These are phyloP conservation scores for Hippasteria phrygiana DNA, from an alignment of 53 echinoderm and acorn worm species.

Conservation along the genomic window DNA sequence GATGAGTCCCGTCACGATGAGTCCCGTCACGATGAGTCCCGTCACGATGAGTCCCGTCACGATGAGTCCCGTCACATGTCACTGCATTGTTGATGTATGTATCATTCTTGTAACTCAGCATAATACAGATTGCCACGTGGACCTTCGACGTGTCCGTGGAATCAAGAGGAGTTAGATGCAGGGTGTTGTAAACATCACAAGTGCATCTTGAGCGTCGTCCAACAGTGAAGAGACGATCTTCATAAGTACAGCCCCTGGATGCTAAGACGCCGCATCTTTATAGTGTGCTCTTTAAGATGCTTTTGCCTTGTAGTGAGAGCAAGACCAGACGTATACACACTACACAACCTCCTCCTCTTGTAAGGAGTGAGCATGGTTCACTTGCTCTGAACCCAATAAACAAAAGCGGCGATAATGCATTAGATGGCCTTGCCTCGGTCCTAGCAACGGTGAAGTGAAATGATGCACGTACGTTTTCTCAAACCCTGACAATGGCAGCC, in stretches of 20 bases:
- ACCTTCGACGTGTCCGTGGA: neutral
- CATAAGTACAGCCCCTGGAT: neutral
- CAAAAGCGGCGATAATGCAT: conserved; percentile 27
- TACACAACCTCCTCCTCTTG: neutral
- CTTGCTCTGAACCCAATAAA: conserved; percentile 30
- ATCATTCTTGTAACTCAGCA: neutral
- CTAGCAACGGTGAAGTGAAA: conserved; percentile 13
- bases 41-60: no score
- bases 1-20: no score
- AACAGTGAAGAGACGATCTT: neutral
- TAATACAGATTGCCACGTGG: neutral
- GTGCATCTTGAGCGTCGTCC: neutral
- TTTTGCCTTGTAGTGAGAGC: neutral
- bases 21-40: no score
- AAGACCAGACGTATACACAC: neutral
- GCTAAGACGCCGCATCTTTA: neutral
- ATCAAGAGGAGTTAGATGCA: neutral
- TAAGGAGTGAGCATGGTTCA: conserved; percentile 17
- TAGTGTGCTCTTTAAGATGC: neutral
- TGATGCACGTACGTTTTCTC: conserved; percentile 20
- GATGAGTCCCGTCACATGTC: no score
- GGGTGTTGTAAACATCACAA: conserved; percentile 16
- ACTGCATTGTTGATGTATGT: no score
- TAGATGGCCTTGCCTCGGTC: neutral
- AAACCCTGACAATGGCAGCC: neutral